phyloP scores from a whole-genome alignment of 2,113 vertebrate species.

The Glaucidium brasilianum region DNA sequence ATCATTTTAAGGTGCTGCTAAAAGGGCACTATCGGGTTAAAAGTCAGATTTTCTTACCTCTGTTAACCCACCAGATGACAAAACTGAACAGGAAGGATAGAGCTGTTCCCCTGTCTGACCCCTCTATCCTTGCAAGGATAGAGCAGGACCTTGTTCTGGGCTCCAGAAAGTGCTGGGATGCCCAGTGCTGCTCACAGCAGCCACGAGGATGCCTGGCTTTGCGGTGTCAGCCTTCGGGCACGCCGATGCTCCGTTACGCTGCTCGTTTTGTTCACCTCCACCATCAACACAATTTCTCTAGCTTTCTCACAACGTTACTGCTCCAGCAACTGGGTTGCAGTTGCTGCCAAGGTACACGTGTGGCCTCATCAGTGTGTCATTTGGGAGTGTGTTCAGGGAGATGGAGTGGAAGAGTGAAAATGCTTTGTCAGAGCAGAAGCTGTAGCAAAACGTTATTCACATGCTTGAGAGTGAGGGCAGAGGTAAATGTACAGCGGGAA shows the following conservation, averaged over 20 bases:
- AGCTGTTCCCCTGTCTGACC: not conserved
- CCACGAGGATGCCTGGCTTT: not conserved
- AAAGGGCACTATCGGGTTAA: not conserved
- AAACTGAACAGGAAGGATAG: not conserved
- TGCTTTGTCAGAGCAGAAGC: not conserved
- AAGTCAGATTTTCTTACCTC: not conserved
- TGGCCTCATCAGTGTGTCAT: fast-evolving
- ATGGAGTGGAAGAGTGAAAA: not conserved
- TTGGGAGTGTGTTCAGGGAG: not conserved
- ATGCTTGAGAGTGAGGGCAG: not conserved
- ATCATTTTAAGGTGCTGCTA: not conserved
- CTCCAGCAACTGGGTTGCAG: not conserved
- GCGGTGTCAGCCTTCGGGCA: fast-evolving
- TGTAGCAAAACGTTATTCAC: fast-evolving
- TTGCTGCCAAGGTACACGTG: fast-evolving
- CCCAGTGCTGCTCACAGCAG: not conserved
- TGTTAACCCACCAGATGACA: not conserved
- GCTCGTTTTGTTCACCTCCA: not conserved
- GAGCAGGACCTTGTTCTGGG: not conserved
- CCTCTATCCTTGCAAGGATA: not conserved
- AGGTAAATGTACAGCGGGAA: not conserved
- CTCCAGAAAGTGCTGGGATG: not conserved
- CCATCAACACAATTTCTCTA: not conserved
- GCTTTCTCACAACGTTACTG: not conserved
- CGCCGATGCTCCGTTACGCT: fast-evolving